Conservation (phyloP, 2,888 invertebrate species). For the Parnassius smintheus region DNA sequence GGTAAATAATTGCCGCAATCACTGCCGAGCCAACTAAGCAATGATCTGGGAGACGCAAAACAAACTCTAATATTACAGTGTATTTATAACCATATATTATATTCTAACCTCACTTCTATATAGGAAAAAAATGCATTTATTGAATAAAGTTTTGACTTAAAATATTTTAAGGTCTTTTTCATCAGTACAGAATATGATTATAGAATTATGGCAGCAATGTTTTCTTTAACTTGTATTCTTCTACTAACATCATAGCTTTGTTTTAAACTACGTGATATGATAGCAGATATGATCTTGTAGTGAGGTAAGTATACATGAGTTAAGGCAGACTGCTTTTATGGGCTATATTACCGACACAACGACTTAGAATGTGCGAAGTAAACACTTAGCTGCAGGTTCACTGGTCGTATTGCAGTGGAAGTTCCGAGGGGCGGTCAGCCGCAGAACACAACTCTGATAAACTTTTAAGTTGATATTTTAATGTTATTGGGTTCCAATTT, state of each 20-base stretch:
- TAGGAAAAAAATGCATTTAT: too few relatives aligned
- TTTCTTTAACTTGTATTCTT: not conserved
- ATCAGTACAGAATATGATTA: too few relatives aligned
- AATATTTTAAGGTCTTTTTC: too few relatives aligned
- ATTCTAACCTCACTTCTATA: not conserved
- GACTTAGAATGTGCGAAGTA: conserved; percentile 72
- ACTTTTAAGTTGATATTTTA: conserved; percentile 67
- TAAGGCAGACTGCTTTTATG: conserved; percentile 46
- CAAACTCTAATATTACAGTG: conserved; percentile 34
- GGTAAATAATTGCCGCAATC: conserved; percentile 72
- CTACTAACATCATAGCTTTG: conserved; percentile 5
- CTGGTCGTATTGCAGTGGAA: conserved; percentile 62
- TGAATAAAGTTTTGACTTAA: too few relatives aligned
- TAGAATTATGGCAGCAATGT: too few relatives aligned
- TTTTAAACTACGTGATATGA: conserved; percentile 25
- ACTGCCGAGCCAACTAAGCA: conserved; percentile 61
- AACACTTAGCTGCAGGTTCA: conserved; percentile 77
- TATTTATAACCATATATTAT: conserved; percentile 28
- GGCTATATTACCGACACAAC: conserved; percentile 31
- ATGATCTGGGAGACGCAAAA: conserved; percentile 45
- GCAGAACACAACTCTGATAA: conserved; percentile 52
- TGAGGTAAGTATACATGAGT: conserved; percentile 27
- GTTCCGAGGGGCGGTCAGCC: conserved; percentile 62
- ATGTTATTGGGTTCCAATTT: conserved; percentile 47
- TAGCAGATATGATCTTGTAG: conserved; percentile 26